A percentile compares a stretch with the other conserved stretches of the same genome.
Conservation (phyloP, 1,140 invertebrate species). For the Anastatus disparis region DNA sequence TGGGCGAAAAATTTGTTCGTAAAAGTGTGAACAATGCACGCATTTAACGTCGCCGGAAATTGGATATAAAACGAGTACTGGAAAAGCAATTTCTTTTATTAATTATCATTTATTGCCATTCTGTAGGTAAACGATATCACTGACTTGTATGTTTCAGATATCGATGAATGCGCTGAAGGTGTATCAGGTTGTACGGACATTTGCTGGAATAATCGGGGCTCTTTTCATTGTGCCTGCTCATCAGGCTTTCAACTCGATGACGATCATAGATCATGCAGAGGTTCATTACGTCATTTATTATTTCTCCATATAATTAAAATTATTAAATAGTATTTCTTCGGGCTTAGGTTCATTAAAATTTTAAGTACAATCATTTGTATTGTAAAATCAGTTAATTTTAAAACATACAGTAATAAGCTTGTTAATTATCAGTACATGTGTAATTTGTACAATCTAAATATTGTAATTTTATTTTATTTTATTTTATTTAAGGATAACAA, state of each 20-base stretch:
- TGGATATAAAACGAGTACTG: not conserved
- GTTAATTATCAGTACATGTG: no score
- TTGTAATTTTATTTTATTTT: no score
- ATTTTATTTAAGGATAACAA: no score
- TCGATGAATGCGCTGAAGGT: slow-evolving; percentile 81
- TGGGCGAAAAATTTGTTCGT: not conserved
- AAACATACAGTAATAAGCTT: no score
- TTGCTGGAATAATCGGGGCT: slow-evolving; percentile 66
- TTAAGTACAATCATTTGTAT: no score
- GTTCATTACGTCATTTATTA: slow-evolving; percentile 57
- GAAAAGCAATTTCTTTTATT: no score
- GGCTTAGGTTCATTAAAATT: no score
- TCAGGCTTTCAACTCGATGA: slow-evolving; percentile 61
- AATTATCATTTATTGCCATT: no score
- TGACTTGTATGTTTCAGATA: slow-evolving; percentile 71
- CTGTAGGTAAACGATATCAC: not conserved
- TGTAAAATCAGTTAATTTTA: no score
- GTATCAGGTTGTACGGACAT: slow-evolving; percentile 72
- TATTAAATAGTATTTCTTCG: no score
- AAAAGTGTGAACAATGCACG: not conserved
- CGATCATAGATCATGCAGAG: slow-evolving; percentile 74
- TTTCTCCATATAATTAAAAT: slow-evolving; percentile 8
- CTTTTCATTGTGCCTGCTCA: slow-evolving; percentile 64
- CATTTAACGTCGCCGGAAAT: slow-evolving; percentile 2
- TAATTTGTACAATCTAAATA: no score